Base-by-base conservation (phyloP, 2,888 invertebrate species). In the Lissonota sp. region DNA sequence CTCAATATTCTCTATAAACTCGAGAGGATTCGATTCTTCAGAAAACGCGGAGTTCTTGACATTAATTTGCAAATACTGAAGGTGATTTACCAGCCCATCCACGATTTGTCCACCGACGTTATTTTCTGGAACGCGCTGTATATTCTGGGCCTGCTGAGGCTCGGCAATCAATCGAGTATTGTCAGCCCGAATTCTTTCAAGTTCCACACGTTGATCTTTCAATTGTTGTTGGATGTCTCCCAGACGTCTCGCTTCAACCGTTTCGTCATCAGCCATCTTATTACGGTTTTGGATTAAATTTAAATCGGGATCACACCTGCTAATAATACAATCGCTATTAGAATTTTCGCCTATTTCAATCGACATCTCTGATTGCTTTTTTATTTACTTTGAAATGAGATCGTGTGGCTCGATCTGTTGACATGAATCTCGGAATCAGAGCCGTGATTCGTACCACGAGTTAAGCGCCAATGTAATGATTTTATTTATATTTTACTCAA, bases 1-100 rank as follows among this genome's bases (percentile, higher is more conserved):
- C 6, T 78, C 64, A 12, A 78, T 39, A 14, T 78, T 55, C 12
- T 78, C 62, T 42, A 73, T 39, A 53, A 60, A 79, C 53, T 79
- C 79, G n/a, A 26, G 5, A 8, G 79, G 73, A 39, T 79, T 55
- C 7, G 8, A 6, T 1, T 58, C 37, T 5, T 79, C 72, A 6
- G 26, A 1, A 62, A 67, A 79, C 60, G 58, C 60, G 1, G 62
- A 73, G 3, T 26, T 58, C n/a, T 67, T 73, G 6, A 67, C 46
- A 62, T 79, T 74, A 6, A 74, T 44, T n/a, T 74, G 69, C 6
- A 64, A 26, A 51, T 69, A 49, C 7, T 74, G 70, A 7, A 74
- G 64, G 3, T 55, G 66, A 39, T 51, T 64, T 51, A 79, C 42
- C 73, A 67, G 55, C 14, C 69, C 73, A 49, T 58, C 58, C 8